Evolutionary conservation across 2,888 invertebrate species (phyloP).

Genomic region (Aphodius granarius): DNA sequence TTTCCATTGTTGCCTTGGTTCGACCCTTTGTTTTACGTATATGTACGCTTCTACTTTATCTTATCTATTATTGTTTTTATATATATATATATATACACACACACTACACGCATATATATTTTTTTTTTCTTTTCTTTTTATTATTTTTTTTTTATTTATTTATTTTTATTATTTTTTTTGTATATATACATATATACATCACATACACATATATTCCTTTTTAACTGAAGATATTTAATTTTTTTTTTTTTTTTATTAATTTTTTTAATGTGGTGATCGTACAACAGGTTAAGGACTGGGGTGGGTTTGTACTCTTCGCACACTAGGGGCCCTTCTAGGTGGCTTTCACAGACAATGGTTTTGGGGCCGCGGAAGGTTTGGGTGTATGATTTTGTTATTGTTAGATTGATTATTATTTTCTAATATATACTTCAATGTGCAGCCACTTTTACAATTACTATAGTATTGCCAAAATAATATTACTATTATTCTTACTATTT

Average conservation of each 20-base stretch:
- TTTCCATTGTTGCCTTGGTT: neutral
- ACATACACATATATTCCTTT: too few relatives aligned
- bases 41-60: neutral
- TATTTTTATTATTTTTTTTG: neutral
- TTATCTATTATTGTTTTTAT: neutral
- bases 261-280: too few relatives aligned
- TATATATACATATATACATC: too few relatives aligned
- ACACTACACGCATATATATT: too few relatives aligned
- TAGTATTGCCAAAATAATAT: too few relatives aligned
- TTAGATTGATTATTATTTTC: neutral
- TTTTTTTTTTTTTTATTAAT: neutral
- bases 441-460: too few relatives aligned
- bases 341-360: neutral
- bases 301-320: neutral
- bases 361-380: neutral
- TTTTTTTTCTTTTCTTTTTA: neutral
- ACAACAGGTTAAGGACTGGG: neutral
- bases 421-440: too few relatives aligned
- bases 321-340: neutral
- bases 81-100: too few relatives aligned
- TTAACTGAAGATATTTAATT: too few relatives aligned
- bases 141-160: neutral
- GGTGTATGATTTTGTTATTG: too few relatives aligned
- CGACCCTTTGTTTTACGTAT: neutral
- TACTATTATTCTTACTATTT: too few relatives aligned